Percentiles rank a stretch among this genome's conserved stretches.
Conservation (phyloP, 2,888 invertebrate genomes). For the Trypoxylon attenuatum region DNA sequence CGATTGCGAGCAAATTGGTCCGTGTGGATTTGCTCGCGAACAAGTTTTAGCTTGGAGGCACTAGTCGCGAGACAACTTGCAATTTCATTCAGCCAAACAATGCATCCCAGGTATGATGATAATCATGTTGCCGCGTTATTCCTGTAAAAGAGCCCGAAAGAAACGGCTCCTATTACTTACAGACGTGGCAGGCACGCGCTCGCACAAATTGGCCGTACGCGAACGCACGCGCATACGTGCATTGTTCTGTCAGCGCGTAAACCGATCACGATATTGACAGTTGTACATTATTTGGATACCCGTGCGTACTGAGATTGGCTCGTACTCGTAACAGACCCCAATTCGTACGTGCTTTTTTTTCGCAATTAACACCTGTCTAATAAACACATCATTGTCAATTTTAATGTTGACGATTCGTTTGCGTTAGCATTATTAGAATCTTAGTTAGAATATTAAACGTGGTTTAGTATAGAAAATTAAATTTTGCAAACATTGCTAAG, state of each 20-base stretch:
- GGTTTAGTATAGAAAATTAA: too few relatives aligned
- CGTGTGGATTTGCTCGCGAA: too few relatives aligned
- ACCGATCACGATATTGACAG: conserved; percentile 53
- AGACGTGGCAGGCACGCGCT: background rate
- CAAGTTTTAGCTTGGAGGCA: background rate
- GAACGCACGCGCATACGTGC: background rate
- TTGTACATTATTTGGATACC: conserved; percentile 50
- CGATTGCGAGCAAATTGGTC: background rate
- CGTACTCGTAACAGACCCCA: too few relatives aligned
- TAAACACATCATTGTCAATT: too few relatives aligned
- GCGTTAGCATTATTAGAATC: too few relatives aligned
- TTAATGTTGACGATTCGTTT: too few relatives aligned
- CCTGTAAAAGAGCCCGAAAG: background rate
- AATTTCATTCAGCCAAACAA: conserved; percentile 1
- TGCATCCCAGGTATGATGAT: background rate
- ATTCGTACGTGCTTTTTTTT: too few relatives aligned
- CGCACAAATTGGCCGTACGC: conserved; percentile 8
- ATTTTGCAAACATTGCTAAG: too few relatives aligned
- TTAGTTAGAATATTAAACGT: too few relatives aligned
- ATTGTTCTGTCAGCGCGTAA: conserved; percentile 27
- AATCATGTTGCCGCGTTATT: conserved; percentile 2
- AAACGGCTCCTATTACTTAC: conserved; percentile 1
- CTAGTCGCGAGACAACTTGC: too few relatives aligned
- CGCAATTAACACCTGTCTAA: too few relatives aligned
- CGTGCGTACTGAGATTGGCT: too few relatives aligned